Conservation (phyloP, 2,888 invertebrate genomes). For the Melanophora roralis region DNA sequence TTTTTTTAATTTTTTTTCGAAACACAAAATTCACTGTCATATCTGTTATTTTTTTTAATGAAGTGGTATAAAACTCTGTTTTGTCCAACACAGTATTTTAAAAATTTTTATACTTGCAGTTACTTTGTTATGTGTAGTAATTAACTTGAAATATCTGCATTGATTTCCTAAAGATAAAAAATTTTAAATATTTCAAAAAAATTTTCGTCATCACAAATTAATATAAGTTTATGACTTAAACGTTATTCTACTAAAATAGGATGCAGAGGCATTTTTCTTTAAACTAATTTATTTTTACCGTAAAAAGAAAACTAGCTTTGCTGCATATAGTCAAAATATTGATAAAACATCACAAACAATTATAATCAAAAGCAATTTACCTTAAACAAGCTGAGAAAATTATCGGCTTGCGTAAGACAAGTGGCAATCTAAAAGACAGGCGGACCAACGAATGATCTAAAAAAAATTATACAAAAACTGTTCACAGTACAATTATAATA, state of each 20-base stretch:
- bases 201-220: neutral
- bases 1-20: no score
- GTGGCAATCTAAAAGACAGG: conserved; percentile 32
- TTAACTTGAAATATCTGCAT: no score
- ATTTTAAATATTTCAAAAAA: neutral
- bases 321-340: neutral
- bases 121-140: neutral
- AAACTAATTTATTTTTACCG: conserved; percentile 25
- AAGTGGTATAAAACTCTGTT: no score
- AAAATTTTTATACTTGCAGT: no score
- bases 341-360: conserved; percentile 32
- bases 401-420: conserved; percentile 52
- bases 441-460: neutral
- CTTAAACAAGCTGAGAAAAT: conserved; percentile 5
- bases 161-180: neutral
- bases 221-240: neutral
- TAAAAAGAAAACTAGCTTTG: conserved; percentile 8
- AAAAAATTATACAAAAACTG: conserved; percentile 17
- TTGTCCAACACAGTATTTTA: no score
- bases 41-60: no score
- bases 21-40: no score
- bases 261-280: neutral
- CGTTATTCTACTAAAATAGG: neutral
- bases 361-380: conserved; percentile 40
- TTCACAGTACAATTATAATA: neutral